Conservation (phyloP, 2,888 invertebrate genomes). For the Lasioglossum villosulum region DNA sequence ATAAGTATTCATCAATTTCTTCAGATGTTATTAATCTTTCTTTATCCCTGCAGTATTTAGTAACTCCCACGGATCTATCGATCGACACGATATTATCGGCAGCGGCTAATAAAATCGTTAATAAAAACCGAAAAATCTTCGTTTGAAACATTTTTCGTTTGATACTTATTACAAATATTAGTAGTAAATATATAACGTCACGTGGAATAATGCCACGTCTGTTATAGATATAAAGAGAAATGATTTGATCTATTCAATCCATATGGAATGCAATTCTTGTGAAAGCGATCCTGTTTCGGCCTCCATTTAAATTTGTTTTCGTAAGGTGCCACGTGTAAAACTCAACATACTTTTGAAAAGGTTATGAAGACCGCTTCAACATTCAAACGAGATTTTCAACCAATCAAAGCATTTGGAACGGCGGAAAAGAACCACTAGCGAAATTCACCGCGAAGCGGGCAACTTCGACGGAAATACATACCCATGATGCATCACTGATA, state of each 20-base stretch:
- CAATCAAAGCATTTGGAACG: slow-evolving; percentile 50
- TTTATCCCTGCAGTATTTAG: slow-evolving; percentile 84
- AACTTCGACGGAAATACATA: slow-evolving; percentile 74
- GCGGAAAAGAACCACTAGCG: slow-evolving; percentile 57
- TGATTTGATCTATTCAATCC: not conserved
- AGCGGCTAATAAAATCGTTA: slow-evolving; percentile 15
- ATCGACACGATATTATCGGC: slow-evolving; percentile 33
- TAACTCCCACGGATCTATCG: slow-evolving; percentile 66
- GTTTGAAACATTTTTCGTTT: slow-evolving; percentile 18
- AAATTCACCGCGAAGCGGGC: slow-evolving; percentile 63
- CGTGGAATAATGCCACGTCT: not conserved
- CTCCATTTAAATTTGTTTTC: not conserved
- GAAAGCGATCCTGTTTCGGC: not conserved
- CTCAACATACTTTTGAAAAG: slow-evolving; percentile 36
- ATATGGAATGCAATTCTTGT: not conserved
- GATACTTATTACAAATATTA: not conserved
- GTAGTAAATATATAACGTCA: not conserved
- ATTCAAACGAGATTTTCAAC: slow-evolving; percentile 23
- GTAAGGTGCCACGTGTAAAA: not conserved
- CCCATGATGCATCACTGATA: slow-evolving; percentile 84
- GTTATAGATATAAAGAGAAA: not conserved
- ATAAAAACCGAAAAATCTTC: slow-evolving; percentile 33
- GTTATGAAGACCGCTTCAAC: slow-evolving; percentile 20
- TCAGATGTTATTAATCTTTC: slow-evolving; percentile 84
- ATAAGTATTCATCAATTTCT: slow-evolving; percentile 84